These are phyloP conservation scores for Cervus canadensis DNA, from an alignment of 2,113 vertebrate genomes.

Conservation along the genomic window DNA sequence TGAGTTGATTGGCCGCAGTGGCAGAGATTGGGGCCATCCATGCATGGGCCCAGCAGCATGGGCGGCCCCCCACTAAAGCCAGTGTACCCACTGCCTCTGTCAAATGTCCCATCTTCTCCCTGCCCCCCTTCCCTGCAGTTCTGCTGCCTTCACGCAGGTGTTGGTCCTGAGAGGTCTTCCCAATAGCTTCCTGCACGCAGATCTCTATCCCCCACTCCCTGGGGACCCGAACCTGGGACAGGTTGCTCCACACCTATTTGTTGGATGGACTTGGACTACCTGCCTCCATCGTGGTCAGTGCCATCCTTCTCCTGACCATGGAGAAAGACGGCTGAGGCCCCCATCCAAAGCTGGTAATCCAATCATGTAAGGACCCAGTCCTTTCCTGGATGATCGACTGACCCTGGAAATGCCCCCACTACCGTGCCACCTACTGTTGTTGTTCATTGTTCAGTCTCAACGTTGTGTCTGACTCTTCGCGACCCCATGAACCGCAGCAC, in stretches of 20 bases:
- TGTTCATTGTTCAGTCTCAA: neutral
- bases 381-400: neutral
- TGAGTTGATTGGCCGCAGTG: accelerated
- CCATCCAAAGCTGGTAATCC: neutral
- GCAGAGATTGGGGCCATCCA: neutral
- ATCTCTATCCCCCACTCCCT: accelerated
- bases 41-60: accelerated
- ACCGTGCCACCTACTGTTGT: neutral
- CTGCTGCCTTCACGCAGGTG: neutral
- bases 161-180: neutral
- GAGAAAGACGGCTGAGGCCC: neutral
- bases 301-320: accelerated
- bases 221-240: neutral
- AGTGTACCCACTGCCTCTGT: accelerated
- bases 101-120: accelerated
- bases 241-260: accelerated
- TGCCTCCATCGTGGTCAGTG: neutral
- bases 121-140: neutral
- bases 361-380: neutral
- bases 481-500: neutral
- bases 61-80: neutral
- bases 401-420: neutral
- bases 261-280: neutral
- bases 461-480: neutral
- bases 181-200: neutral